Conservation (phyloP, 2,113 vertebrate genomes). For the Sinosuthora webbiana region DNA sequence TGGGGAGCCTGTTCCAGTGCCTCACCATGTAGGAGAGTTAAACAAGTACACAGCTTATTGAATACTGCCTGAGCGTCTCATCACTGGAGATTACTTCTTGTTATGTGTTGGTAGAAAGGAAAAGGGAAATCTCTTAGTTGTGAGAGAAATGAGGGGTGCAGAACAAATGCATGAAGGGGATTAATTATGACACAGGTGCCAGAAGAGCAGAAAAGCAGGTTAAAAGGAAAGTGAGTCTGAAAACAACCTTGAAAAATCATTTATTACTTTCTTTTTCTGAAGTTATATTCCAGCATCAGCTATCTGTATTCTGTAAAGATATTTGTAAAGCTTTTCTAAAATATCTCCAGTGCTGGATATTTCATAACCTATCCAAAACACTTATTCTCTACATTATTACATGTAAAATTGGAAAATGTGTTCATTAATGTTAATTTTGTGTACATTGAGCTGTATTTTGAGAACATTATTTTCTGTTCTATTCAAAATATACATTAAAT, state of each 20-base stretch:
- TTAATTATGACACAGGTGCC: background rate
- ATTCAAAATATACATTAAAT: background rate
- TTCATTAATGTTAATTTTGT: background rate
- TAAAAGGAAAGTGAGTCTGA: background rate
- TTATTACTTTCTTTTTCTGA: background rate
- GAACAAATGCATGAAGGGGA: background rate
- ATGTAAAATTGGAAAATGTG: background rate
- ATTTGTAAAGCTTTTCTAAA: background rate
- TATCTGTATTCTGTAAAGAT: background rate
- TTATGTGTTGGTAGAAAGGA: background rate
- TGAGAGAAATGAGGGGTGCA: background rate
- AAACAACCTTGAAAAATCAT: background rate
- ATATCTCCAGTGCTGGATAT: background rate
- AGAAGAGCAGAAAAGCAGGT: background rate
- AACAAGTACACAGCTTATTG: background rate
- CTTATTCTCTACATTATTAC: background rate
- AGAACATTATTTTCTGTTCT: background rate
- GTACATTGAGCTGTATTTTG: background rate
- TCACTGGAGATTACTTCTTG: background rate
- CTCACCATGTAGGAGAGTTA: background rate
- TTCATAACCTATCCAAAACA: background rate
- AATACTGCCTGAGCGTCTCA: background rate
- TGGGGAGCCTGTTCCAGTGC: too few species aligned
- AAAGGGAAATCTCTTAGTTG: background rate
- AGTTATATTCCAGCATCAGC: background rate